Evolutionary conservation across 2,888 invertebrate genomes (phyloP), one percentile per base, ranked within the genome.

Genomic region (Sphaerophoria rueppellii): DNA sequence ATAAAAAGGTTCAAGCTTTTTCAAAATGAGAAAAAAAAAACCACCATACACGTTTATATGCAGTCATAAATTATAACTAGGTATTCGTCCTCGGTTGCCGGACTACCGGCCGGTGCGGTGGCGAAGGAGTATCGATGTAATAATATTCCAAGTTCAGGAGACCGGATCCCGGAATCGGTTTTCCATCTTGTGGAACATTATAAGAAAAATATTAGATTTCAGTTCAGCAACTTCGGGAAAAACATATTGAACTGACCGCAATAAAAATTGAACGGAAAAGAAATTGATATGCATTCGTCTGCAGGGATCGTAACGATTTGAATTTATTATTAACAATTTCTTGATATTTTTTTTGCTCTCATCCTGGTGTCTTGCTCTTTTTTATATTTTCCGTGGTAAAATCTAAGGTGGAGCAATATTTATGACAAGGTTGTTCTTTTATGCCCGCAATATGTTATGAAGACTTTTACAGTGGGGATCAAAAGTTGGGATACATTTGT

Each of bases 181-280:
- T 40, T 54, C 52, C 74, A 60, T 73, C 67, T 57, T 52, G 69
- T 50, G 34, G 43, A 11, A n/a, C 7, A n/a, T 3, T 16, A 7
- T n/a, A 40, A 32, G 55, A 71, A 14, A 73, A 79, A 85, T 85
- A 85, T 85, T 85, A 63, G 83, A 85, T 85, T 85, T 85, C 83
- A 65, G 75, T 85, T 85, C 67, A 72, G 80, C 55, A 69, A 81
- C 81, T 85, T 43, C 50, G 16, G 40, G 54, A 76, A 72, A 43
- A 85, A 85, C 83, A 85, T 85, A 85, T 85, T 80, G 83, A 80
- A 73, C 75, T 85, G 83, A 85, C 83, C 83, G 83, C 83, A 85
- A 85, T 85, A 80, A 85, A 81, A 85, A 81, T 85, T 80, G 80
- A 83, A 83, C 71, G 80, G 83, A 83, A 83, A 75, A 74, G 71